Evolutionary conservation across 2,113 vertebrate genomes (phyloP).

Genomic region (Callaeas wilsoni): DNA sequence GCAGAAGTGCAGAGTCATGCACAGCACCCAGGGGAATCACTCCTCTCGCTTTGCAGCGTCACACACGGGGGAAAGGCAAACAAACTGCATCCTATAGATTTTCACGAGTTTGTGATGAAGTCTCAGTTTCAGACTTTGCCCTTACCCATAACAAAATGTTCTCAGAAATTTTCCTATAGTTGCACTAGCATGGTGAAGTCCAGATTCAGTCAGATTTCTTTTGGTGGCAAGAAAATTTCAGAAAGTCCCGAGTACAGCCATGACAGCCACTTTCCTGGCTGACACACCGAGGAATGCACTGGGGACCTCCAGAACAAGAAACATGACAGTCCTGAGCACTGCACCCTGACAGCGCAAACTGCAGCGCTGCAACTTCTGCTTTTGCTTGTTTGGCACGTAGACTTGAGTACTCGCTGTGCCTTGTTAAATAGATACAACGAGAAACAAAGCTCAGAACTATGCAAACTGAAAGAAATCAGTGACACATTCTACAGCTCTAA

Average conservation of each 20-base stretch:
- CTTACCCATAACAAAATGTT: not conserved
- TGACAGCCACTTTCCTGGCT: not conserved
- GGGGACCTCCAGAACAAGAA: conserved; percentile 14
- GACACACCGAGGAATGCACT: not conserved
- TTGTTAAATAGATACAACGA: not conserved
- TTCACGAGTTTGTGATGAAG: not conserved
- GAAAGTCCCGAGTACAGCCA: not conserved
- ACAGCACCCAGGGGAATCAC: not conserved
- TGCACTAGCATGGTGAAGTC: not conserved
- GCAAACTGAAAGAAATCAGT: not conserved
- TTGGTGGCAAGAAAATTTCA: not conserved
- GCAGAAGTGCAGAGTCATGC: conserved; percentile 26
- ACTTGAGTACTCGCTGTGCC: not conserved
- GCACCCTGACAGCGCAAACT: not conserved
- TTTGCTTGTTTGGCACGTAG: not conserved
- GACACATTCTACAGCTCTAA: not conserved
- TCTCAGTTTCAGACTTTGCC: not conserved
- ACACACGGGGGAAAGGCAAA: not conserved
- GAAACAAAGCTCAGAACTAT: not conserved
- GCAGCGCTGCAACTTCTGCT: not conserved
- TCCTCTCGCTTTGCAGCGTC: not conserved
- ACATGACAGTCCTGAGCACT: not conserved
- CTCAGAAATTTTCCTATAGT: not conserved
- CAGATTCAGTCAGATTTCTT: not conserved
- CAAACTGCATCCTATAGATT: not conserved